Evolutionary conservation across 1,140 invertebrate species (phyloP).

Genomic region (Matsumurasca onukii): DNA sequence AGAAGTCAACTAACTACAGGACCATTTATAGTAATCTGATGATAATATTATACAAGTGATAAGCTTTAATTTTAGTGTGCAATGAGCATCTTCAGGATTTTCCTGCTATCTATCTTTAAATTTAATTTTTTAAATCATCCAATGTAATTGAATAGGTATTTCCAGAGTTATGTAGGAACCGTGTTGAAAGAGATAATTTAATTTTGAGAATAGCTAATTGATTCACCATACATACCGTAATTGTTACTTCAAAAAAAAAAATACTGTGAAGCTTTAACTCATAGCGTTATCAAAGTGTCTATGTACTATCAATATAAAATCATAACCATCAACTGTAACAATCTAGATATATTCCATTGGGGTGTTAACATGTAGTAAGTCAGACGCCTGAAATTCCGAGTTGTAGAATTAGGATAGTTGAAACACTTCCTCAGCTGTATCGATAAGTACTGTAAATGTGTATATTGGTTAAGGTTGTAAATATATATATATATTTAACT

Average conservation of each 20-base stretch:
- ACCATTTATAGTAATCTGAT: background rate
- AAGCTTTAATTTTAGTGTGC: background rate
- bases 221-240: background rate
- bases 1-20: background rate
- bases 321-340: constrained; percentile 18
- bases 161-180: background rate
- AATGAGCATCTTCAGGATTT: background rate
- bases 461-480: constrained; percentile 21
- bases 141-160: background rate
- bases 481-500: constrained; percentile 2
- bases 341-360: constrained; percentile 3
- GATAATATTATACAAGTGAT: background rate
- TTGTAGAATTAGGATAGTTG: constrained; percentile 9
- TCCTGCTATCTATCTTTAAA: background rate
- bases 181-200: background rate
- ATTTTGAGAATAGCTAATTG: background rate
- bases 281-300: constrained; percentile 17
- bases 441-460: constrained; percentile 20
- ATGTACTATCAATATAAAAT: constrained; percentile 12
- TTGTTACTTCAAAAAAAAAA: background rate
- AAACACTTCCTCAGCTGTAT: background rate
- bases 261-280: background rate
- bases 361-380: constrained; percentile 5
- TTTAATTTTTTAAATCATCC: background rate
- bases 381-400: constrained; percentile 9